These are phyloP conservation scores for Isotomurus palustris DNA, from an alignment of 2,888 invertebrate genomes.

Conservation along the genomic window DNA sequence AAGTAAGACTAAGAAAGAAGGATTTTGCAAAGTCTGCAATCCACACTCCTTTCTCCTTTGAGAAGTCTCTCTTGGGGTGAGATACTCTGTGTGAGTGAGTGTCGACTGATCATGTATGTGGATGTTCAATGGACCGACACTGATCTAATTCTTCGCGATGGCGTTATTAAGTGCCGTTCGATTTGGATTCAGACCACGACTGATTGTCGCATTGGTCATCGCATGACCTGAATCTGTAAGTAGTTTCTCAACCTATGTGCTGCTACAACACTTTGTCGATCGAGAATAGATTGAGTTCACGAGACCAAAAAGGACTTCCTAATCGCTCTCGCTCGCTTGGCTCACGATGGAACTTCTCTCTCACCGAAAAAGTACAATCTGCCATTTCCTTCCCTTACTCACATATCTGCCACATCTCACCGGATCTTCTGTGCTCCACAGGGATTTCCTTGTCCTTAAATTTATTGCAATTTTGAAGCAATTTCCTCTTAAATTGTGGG, in stretches of 20 bases:
- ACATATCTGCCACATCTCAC: too few species aligned
- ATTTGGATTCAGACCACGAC: slow-evolving; percentile 37
- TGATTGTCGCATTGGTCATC: slow-evolving; percentile 39
- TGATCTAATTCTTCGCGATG: slow-evolving; percentile 6
- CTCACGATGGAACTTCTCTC: too few species aligned
- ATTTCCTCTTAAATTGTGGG: too few species aligned
- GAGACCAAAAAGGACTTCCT: background rate
- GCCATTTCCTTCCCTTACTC: too few species aligned
- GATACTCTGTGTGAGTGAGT: background rate
- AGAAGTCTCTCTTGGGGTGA: background rate
- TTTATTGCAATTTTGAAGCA: too few species aligned
- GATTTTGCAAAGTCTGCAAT: slow-evolving; percentile 5
- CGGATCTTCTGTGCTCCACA: too few species aligned
- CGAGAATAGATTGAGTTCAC: background rate
- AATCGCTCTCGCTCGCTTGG: too few species aligned
- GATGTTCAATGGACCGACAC: slow-evolving; percentile 7
- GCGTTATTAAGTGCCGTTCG: slow-evolving; percentile 3
- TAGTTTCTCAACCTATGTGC: background rate
- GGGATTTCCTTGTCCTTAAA: too few species aligned
- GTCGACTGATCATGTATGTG: slow-evolving; percentile 1
- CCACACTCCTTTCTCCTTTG: background rate
- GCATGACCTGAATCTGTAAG: slow-evolving; percentile 35
- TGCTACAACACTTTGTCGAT: background rate
- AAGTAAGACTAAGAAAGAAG: background rate
- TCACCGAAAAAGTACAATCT: too few species aligned